Conservation (phyloP, 2,113 vertebrate genomes). For the Corythaixoides concolor region DNA sequence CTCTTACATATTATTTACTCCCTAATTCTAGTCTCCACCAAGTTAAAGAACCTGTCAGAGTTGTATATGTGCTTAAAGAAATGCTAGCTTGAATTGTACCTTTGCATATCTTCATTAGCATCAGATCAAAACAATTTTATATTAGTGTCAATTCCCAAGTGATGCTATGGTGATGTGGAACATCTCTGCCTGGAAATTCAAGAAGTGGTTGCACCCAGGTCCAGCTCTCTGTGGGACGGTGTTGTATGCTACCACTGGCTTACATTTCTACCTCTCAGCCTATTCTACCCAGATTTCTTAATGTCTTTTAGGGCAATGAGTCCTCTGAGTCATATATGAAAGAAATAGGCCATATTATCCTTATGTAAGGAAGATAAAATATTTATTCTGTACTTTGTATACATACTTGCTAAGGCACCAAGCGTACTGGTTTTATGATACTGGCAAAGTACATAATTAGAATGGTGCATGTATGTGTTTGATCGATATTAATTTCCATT, state of each 20-base stretch:
- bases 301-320: neutral
- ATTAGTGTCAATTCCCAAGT: neutral
- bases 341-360: neutral
- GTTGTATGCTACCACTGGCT: neutral
- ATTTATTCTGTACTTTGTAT: neutral
- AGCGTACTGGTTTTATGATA: neutral
- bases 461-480: neutral
- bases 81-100: neutral
- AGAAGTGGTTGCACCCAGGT: neutral
- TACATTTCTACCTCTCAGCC: neutral
- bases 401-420: neutral
- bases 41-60: neutral
- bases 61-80: neutral
- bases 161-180: neutral
- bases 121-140: neutral
- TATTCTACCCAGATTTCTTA: neutral
- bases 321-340: neutral
- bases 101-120: neutral
- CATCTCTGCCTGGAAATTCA: neutral
- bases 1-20: neutral
- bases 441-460: neutral
- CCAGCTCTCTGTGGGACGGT: neutral
- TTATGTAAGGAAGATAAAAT: neutral
- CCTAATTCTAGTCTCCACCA: neutral
- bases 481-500: constrained; percentile 26